A percentile compares a stretch with the other conserved stretches of the same genome.
Conservation (phyloP, 2,888 invertebrate genomes). For the Elegia similella region DNA sequence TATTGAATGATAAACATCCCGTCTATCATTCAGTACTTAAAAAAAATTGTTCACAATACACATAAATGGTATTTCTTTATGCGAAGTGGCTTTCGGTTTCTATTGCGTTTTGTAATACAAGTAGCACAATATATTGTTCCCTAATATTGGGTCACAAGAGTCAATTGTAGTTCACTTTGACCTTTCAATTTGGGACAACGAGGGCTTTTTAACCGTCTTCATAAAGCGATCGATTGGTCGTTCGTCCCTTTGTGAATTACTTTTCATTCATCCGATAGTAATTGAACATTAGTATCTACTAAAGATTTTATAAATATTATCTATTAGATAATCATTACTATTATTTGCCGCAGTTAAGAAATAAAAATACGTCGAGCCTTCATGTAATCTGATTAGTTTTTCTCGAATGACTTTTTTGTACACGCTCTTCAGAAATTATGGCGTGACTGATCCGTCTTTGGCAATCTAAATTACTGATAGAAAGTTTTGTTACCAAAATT, state of each 20-base stretch:
- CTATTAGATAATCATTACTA: not conserved
- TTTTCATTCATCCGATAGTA: slow-evolving; percentile 32
- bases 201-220: slow-evolving; percentile 37
- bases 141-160: slow-evolving; percentile 36
- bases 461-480: slow-evolving; percentile 35
- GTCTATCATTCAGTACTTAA: no score
- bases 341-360: not conserved
- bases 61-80: not conserved
- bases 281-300: slow-evolving; percentile 14
- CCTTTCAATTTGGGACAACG: slow-evolving; percentile 42
- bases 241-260: slow-evolving; percentile 34
- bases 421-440: slow-evolving; percentile 6
- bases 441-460: slow-evolving; percentile 32
- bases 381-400: slow-evolving; percentile 7
- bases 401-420: slow-evolving; percentile 4
- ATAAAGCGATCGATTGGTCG: slow-evolving; percentile 37
- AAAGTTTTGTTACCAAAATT: slow-evolving; percentile 47
- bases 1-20: no score
- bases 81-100: not conserved
- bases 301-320: not conserved
- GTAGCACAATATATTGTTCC: slow-evolving; percentile 18
- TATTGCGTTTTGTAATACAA: not conserved
- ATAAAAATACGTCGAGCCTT: slow-evolving; percentile 1
- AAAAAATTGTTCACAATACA: no score
- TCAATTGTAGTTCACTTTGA: slow-evolving; percentile 43